Percentiles rank a stretch among this genome's conserved stretches.
Conservation (phyloP, 1,140 invertebrate genomes). For the Zaprionus davidi region DNA sequence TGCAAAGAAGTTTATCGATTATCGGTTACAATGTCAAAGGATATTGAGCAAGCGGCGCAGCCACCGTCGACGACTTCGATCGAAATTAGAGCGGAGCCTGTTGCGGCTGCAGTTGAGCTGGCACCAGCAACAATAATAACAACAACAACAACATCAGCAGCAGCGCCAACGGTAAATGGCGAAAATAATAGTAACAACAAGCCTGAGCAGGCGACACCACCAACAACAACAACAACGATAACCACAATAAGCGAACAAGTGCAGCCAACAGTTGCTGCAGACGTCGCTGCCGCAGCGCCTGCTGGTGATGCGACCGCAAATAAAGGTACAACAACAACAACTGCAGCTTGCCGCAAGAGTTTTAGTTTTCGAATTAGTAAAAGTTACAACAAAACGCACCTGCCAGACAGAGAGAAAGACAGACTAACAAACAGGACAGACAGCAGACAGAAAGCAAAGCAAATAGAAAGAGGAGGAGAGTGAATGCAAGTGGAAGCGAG, state of each 20-base stretch:
- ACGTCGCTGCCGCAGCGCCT: not conserved
- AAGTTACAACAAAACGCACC: conserved; percentile 69
- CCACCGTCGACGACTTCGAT: conserved; percentile 26
- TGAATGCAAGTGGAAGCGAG: not conserved
- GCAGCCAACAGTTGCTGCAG: conserved; percentile 51
- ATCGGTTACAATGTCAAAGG: conserved; percentile 68
- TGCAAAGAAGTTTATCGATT: conserved; percentile 65
- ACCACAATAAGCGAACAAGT: conserved; percentile 58
- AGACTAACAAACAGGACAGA: conserved; percentile 29
- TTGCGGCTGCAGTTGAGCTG: conserved; percentile 38
- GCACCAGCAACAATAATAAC: conserved; percentile 18
- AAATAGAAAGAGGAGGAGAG: not conserved
- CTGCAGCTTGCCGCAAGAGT: conserved; percentile 10
- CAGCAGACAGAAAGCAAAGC: conserved; percentile 28
- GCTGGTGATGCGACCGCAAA: conserved; percentile 46
- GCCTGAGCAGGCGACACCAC: conserved; percentile 24
- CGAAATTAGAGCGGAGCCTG: conserved; percentile 59
- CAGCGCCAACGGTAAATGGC: conserved; percentile 28
- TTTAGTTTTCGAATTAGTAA: conserved; percentile 67
- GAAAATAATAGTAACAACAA: conserved; percentile 34
- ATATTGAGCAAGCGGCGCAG: conserved; percentile 65
- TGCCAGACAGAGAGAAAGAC: not conserved
- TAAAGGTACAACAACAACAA: conserved; percentile 52
- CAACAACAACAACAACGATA: conserved; percentile 24
- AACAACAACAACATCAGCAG: conserved; percentile 10